Base-by-base conservation (phyloP, 1,140 invertebrate species). In the Tetramorium simillimum region DNA sequence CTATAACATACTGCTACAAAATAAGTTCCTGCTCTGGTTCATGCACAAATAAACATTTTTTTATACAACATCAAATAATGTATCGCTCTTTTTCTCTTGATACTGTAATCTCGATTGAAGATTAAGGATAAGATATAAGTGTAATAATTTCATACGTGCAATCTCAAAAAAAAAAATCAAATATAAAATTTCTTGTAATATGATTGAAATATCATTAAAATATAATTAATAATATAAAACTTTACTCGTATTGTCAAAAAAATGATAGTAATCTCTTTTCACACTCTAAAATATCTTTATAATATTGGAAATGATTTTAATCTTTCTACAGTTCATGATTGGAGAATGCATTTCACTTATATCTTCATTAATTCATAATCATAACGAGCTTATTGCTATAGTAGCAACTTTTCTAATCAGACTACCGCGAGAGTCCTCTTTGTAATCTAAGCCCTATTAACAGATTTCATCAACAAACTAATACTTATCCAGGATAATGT, bases 311-410 rank as follows among this genome's bases (percentile, higher is more conserved):
- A 86, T 43, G 24, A 88, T 43, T 77, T 33, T 33, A 0, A 33
- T 33, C 33, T 33, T 33, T 33, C 33, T 3, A 33, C 4, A 84
- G 89, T 92, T 90, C 87, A 90, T 86, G 82, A 92, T 86, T 88
- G 76, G 82, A 89, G 85, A 91, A 86, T 60, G 72, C 43, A 72
- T 88, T 21, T 76, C 53, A 77, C 37, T 80, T 62, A 76, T 76
- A 77, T 37, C 56, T 43, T 86, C 70, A 65, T 77, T 33, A 75
- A n/a, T 63, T 58, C 16, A 1, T 63, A 73, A 75, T 51, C 24
- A 28, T 33, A 33, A 6, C 21, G n/a, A 65, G 21, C 43, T 56
- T 60, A n/a, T 18, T 43, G 53, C 7, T 37, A 5, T 21, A 62
- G 14, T 81, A 24, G 14, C 5, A 9, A 37, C 5, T 69, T 72